These are phyloP conservation scores for Dolichotis patagonum DNA, from an alignment of 2,113 vertebrate species.

Conservation along the genomic window DNA sequence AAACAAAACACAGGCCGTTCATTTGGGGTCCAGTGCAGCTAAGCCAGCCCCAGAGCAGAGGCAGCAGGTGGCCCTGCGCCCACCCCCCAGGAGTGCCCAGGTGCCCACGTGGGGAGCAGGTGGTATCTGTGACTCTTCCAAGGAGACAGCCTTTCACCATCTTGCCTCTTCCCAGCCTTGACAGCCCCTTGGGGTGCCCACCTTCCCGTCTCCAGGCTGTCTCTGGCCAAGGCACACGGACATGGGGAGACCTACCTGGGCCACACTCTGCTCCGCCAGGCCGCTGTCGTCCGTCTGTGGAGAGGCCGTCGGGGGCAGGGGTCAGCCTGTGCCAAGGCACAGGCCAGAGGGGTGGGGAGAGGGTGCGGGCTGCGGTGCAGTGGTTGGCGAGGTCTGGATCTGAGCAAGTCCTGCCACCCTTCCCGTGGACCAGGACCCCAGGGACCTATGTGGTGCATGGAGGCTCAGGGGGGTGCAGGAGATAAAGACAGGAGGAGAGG, in stretches of 20 bases:
- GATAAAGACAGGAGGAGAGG: not conserved
- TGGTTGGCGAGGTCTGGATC: not conserved
- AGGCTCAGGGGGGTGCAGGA: not conserved
- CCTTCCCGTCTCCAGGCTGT: not conserved
- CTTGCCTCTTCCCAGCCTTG: not conserved
- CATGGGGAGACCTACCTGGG: constrained; percentile 86
- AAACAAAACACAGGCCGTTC: not conserved
- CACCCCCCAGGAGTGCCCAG: not conserved
- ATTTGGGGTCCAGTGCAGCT: not conserved
- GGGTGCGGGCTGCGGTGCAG: not conserved
- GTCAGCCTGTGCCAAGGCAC: not conserved
- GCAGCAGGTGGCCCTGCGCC: not conserved
- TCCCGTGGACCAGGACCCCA: not conserved
- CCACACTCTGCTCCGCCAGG: constrained; percentile 89
- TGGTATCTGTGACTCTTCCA: not conserved
- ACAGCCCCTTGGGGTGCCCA: not conserved
- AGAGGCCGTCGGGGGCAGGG: not conserved
- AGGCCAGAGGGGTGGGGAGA: not conserved
- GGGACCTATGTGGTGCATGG: not conserved
- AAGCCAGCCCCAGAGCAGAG: not conserved
- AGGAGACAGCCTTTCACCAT: not conserved
- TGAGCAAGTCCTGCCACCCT: no score
- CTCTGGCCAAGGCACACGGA: not conserved
- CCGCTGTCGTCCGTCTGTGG: constrained; percentile 87
- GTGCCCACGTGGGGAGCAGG: not conserved